Conservation (phyloP, 2,888 invertebrate genomes). For the Drosophila imparisetae region DNA sequence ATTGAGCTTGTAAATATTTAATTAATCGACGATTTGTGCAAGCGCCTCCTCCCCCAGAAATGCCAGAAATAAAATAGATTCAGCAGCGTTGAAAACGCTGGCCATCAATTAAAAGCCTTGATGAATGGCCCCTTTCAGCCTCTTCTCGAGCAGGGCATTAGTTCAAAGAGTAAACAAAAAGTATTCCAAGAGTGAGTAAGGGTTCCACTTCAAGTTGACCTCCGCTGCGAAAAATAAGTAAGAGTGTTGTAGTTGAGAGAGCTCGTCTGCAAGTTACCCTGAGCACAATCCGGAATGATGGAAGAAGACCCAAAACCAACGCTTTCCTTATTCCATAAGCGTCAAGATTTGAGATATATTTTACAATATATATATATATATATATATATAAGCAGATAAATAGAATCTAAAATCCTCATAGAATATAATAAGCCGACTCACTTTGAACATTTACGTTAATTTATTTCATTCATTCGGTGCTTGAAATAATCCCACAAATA, state of each 20-base stretch:
- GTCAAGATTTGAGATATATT: not conserved
- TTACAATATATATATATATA: not conserved
- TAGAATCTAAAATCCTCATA: not conserved
- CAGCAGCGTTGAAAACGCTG: slow-evolving; percentile 33
- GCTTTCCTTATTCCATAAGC: not conserved
- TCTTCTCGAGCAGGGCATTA: slow-evolving; percentile 2
- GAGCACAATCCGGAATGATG: not conserved
- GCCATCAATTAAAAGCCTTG: slow-evolving; percentile 67
- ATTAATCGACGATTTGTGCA: slow-evolving; percentile 72
- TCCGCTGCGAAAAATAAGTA: not conserved
- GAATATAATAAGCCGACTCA: not conserved
- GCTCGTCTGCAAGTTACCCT: not conserved
- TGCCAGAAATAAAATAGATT: slow-evolving; percentile 18
- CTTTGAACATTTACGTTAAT: not conserved
- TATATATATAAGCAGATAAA: not conserved
- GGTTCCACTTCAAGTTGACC: not conserved
- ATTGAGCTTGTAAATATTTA: slow-evolving; percentile 80
- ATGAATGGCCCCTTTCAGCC: slow-evolving; percentile 38
- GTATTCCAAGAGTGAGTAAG: not conserved
- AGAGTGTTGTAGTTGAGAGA: not conserved
- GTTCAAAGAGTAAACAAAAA: not conserved
- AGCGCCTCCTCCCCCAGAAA: slow-evolving; percentile 43
- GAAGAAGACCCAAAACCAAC: not conserved
- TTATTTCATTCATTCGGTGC: not conserved
- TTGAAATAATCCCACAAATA: not conserved